Evolutionary conservation across 2,797 vertebrate species (phyloP), one percentile per base, ranked within the genome.

Genomic region (Dendrocincla tyrannina): DNA sequence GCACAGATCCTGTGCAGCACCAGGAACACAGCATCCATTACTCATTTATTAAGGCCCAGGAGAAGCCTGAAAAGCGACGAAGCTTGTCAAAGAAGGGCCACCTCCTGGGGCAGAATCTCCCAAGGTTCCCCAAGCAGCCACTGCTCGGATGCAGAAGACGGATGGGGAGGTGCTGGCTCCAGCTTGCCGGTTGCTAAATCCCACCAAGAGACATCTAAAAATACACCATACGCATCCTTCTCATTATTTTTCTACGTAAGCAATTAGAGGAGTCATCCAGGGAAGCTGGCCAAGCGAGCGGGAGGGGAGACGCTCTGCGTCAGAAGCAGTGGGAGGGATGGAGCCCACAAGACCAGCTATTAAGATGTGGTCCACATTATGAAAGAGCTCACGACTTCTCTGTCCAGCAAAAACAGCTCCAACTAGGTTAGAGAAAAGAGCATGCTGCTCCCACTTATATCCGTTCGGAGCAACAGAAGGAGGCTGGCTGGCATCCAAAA

Each of bases 121-220:
- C 3, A 2, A 73, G 37, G 2, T 27, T 78, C 52, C 52, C 33
- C 56, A 27, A 39, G 75, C 56, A 52, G 83, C 78, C 50, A 25
- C 28, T 0, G 0, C 47, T 0, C 23, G 66, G 88, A 74, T 23
- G 66, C 47, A 49, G 50, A 79, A 76, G 75, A 63, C 1, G 0
- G 89, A 28, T 22, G 5, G 55, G 91, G 79, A 92, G 75, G 80
- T 58, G 89, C 89, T 88, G 89, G 85, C 92, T 96, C 89, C 8
- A 2, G 19, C 46, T 81, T 1, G 9, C 62, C 2, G 0, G 17
- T 89, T 85, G 89, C 89, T 94, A 93, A 97, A 97, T 94, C 95
- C 80, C 95, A 96, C 91, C 82, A 88, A 94, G 91, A 96, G 92
- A 84, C 85, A 80, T 93, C 95, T 96, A 97, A 96, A 96, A 97